Conservation (phyloP, 2,888 invertebrate species). For the Pseudanteris insignis region DNA sequence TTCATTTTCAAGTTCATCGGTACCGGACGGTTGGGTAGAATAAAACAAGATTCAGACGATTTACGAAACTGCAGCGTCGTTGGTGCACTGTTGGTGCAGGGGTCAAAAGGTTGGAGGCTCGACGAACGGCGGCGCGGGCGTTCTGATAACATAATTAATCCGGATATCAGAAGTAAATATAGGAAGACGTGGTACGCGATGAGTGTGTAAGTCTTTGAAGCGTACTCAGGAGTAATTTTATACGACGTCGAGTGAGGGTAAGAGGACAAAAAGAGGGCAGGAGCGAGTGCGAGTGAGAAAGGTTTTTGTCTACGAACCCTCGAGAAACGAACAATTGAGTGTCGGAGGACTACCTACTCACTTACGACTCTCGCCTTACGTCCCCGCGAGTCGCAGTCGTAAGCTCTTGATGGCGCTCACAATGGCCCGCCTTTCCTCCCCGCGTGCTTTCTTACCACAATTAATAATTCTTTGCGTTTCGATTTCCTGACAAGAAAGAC, state of each 20-base stretch:
- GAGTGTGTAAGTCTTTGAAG: conserved; percentile 40
- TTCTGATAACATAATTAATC: conserved; percentile 36
- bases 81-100: no score
- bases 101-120: no score
- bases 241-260: conserved; percentile 38
- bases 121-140: not conserved
- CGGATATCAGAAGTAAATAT: conserved; percentile 42
- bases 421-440: conserved; percentile 43
- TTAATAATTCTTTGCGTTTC: conserved; percentile 43
- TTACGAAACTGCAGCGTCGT: no score
- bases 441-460: conserved; percentile 42
- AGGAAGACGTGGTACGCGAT: conserved; percentile 27
- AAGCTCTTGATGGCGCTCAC: conserved; percentile 44
- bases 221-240: conserved; percentile 44
- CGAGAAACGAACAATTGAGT: conserved; percentile 57
- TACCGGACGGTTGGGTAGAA: no score
- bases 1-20: no score
- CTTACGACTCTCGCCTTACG: conserved; percentile 47
- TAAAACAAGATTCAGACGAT: not conserved
- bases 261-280: conserved; percentile 39
- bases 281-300: conserved; percentile 37
- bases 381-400: conserved; percentile 43
- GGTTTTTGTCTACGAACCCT: conserved; percentile 50
- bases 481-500: conserved; percentile 39
- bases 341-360: conserved; percentile 53